Conservation (phyloP, 2,113 vertebrate genomes). For the Mixornis gularis region DNA sequence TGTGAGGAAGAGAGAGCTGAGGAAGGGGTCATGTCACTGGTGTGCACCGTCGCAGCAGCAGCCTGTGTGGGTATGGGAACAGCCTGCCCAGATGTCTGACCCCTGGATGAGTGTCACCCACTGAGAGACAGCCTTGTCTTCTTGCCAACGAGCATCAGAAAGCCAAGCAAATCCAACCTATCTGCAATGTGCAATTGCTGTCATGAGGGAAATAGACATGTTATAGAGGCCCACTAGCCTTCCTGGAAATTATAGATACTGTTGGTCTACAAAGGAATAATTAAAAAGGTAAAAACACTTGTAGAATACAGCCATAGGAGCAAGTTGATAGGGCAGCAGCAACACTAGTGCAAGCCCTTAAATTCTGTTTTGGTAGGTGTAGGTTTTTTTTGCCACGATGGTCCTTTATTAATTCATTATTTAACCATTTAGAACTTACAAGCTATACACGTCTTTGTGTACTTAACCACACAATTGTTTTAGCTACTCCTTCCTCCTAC, state of each 20-base stretch:
- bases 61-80: fast-evolving
- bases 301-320: neutral
- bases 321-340: neutral
- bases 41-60: neutral
- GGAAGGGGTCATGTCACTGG: neutral
- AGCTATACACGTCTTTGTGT: neutral
- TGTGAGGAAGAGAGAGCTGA: neutral
- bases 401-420: neutral
- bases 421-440: neutral
- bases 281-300: neutral
- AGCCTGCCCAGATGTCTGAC: neutral
- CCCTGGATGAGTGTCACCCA: neutral
- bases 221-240: neutral
- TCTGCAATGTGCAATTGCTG: neutral
- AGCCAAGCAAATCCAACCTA: neutral
- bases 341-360: neutral
- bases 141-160: neutral
- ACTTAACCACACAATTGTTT: neutral
- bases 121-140: neutral
- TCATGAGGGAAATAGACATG: neutral
- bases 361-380: neutral
- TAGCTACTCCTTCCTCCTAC: neutral
- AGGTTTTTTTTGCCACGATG: neutral
- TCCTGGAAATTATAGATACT: neutral
- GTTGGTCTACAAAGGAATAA: neutral